Base-by-base conservation (phyloP, 2,888 invertebrate genomes). In the Lasioglossum morio region DNA sequence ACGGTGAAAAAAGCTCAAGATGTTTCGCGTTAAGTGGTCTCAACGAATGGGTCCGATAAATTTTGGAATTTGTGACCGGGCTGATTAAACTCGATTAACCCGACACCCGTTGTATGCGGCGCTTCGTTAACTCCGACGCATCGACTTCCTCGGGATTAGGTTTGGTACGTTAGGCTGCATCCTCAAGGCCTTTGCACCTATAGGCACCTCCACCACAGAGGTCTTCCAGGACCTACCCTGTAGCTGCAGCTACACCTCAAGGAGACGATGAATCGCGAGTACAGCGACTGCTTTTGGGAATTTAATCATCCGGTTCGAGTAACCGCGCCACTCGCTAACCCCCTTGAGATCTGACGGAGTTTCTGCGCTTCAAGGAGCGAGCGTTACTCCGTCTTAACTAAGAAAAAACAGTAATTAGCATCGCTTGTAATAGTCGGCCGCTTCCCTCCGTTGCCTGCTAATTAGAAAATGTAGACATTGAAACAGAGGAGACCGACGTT, bases 221-320 rank as follows among this genome's bases (percentile, higher is more conserved):
- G 70, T 88, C 79, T 82, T 77, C 83, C 72, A n/a, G 73, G 79
- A 85, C 60, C 86, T 77, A 83, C 72, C 76, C 76, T 72, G 76
- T 80, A 84, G 79, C 76, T 72, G 76, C 78, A 84, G 79, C 88
- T 88, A 82, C 79, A 86, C 69, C 80, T 84, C 75, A 43, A 66
- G 78, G 82, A 87, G 87, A 88, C 86, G 86, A 86, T 86, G 90
- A 91, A 91, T 91, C 87, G 86, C 70, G 82, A 82, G 79, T 80
- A 85, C 85, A 87, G 82, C 85, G 82, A 82, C 87, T 85, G 89
- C 92, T 89, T 92, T 91, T 90, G 89, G 88, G 91, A 89, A 92
- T 92, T 92, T 91, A 92, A 92, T 92, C 92, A 92, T 92, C 90
- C 88, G 88, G 86, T 91, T 91, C 90, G 90, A 91, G 89, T 88